Conservation (phyloP, 2,113 vertebrate genomes). For the Morone chrysops region DNA sequence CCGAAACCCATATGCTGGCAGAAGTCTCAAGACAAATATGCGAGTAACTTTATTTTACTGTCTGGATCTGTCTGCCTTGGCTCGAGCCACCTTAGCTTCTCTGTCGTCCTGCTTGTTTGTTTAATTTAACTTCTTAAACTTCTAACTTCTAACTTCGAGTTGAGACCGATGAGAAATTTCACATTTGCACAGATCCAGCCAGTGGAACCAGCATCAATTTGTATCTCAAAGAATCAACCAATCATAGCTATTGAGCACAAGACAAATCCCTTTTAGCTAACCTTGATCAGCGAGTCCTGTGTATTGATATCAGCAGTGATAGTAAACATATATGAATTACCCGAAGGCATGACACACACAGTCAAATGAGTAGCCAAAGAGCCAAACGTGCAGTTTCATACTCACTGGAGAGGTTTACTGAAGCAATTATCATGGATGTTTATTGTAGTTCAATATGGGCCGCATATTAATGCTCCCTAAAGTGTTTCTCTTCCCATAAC, state of each 20-base stretch:
- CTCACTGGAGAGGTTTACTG: too few species aligned
- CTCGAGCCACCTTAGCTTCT: background rate
- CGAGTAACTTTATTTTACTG: constrained; percentile 47
- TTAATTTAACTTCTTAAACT: constrained; percentile 19
- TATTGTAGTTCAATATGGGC: background rate
- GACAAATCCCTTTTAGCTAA: background rate
- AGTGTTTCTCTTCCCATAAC: constrained; percentile 35
- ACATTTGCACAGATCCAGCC: background rate
- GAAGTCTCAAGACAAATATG: constrained; percentile 62
- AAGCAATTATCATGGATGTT: background rate
- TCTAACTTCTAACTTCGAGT: too few species aligned
- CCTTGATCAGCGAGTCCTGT: background rate
- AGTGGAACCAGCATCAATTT: background rate
- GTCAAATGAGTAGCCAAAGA: too few species aligned
- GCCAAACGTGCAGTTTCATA: too few species aligned
- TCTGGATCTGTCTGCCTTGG: constrained; percentile 17
- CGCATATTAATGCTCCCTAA: constrained; percentile 25
- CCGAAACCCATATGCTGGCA: constrained; percentile 67
- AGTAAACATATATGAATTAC: background rate
- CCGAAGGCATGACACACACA: too few species aligned
- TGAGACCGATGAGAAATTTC: background rate
- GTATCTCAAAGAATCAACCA: background rate
- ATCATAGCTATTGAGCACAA: background rate
- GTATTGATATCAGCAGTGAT: background rate
- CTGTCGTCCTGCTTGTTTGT: background rate